A percentile compares a stretch with the other conserved stretches of the same genome.
Evolutionary conservation across 1,140 invertebrate species (phyloP).

Genomic region (Saxidomus purpurata): DNA sequence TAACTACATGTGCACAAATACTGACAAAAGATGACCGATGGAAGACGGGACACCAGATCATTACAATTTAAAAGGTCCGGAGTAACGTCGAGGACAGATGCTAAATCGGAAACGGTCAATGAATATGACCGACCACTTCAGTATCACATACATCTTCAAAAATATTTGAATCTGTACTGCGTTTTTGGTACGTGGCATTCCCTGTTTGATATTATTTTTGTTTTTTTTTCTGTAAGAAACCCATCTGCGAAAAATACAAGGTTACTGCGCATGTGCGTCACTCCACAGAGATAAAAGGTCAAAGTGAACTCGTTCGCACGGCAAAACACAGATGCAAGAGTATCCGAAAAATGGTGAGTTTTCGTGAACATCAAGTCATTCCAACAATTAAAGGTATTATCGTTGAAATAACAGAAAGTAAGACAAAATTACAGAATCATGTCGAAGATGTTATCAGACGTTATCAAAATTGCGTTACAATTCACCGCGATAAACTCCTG

Average conservation of each 20-base stretch:
- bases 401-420: constrained; percentile 43
- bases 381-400: constrained; percentile 31
- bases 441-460: constrained; percentile 4
- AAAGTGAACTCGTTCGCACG: constrained; percentile 11
- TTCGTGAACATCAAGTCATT: background rate
- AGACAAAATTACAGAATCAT: constrained; percentile 18
- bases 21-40: background rate
- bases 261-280: constrained; percentile 41
- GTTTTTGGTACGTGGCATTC: too few relatives aligned
- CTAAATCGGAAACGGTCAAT: background rate
- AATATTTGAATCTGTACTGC: constrained; percentile 39
- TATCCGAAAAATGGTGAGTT: constrained; percentile 4
- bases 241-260: constrained; percentile 59
- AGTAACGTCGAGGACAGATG: background rate
- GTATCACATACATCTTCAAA: background rate
- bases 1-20: too few relatives aligned
- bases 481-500: constrained; percentile 47
- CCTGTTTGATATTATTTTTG: too few relatives aligned
- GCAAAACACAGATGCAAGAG: constrained; percentile 36
- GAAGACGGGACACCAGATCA: background rate
- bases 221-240: constrained; percentile 61
- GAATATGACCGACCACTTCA: background rate
- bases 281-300: constrained; percentile 31
- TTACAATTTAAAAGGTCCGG: background rate
- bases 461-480: constrained; percentile 21